Evolutionary conservation across 2,888 invertebrate species (phyloP).

Genomic region (Phorcus lineatus): DNA sequence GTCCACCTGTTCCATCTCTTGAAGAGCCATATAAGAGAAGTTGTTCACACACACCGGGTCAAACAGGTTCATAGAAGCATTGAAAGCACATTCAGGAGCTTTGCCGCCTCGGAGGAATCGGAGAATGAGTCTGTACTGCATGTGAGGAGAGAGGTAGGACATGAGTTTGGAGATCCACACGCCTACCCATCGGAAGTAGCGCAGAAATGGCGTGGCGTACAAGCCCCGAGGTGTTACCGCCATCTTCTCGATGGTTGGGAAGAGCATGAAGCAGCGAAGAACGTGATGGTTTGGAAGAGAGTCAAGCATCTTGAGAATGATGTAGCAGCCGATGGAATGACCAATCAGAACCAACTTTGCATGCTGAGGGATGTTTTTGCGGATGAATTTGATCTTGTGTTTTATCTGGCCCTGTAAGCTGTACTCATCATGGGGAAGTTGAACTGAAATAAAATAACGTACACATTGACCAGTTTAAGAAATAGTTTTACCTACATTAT

Average conservation of each 20-base stretch:
- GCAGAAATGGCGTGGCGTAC: constrained; percentile 80
- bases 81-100: constrained; percentile 65
- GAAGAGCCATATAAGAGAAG: constrained; percentile 64
- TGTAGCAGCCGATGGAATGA: constrained; percentile 93
- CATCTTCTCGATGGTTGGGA: constrained; percentile 92
- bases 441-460: constrained; percentile 43
- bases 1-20: constrained; percentile 86
- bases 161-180: constrained; percentile 62
- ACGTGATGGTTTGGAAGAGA: constrained; percentile 71
- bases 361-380: constrained; percentile 83
- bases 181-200: constrained; percentile 75
- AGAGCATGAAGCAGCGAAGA: constrained; percentile 81
- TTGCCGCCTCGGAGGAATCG: constrained; percentile 63
- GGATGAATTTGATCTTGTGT: constrained; percentile 88
- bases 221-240: constrained; percentile 85
- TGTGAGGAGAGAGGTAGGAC: constrained; percentile 58
- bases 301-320: constrained; percentile 84
- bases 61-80: constrained; percentile 69
- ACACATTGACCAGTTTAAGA: no score
- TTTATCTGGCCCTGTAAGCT: constrained; percentile 86
- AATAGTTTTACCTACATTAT: no score
- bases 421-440: constrained; percentile 50
- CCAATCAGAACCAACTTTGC: constrained; percentile 86
- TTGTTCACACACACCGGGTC: constrained; percentile 67
- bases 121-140: constrained; percentile 60